A percentile compares a stretch with the other conserved stretches of the same genome.
Conservation (phyloP, 2,888 invertebrate genomes). For the Phytoseiulus persimilis region DNA sequence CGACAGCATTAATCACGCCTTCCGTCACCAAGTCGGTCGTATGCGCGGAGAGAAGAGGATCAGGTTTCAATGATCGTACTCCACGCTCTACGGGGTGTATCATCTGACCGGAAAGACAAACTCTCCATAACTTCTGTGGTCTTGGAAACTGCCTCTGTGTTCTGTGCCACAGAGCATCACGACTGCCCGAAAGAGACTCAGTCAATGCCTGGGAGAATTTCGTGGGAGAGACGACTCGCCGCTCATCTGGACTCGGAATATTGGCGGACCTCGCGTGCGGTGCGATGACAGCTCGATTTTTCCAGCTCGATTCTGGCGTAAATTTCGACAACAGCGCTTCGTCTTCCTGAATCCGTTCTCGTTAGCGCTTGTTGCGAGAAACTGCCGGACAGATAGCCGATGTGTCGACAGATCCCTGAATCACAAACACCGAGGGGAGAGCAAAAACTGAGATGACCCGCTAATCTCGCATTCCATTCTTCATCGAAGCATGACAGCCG, state of each 20-base stretch:
- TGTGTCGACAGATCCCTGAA: too few relatives aligned
- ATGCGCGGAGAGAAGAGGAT: neutral
- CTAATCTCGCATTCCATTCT: neutral
- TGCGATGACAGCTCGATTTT: too few relatives aligned
- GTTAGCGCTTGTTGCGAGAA: too few relatives aligned
- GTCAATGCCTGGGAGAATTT: too few relatives aligned
- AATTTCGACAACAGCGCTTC: neutral
- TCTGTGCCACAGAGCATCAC: neutral
- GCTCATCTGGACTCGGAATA: too few relatives aligned
- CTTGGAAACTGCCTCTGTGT: neutral
- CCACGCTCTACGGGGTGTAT: conserved; percentile 5
- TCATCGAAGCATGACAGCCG: neutral
- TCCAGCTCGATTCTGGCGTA: too few relatives aligned
- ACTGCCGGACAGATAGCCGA: too few relatives aligned
- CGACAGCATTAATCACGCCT: conserved; percentile 5
- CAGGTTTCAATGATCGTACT: neutral
- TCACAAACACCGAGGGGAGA: neutral
- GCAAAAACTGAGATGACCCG: neutral
- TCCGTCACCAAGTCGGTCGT: neutral
- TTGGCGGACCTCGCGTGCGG: too few relatives aligned
- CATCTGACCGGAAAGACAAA: conserved; percentile 5
- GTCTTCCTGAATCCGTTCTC: neutral
- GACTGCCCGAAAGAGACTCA: neutral
- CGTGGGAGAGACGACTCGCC: too few relatives aligned
- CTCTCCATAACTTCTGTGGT: neutral